Conservation (phyloP, 37 sponge, comb jelly and placozoan species). For the Amphimedon queenslandica region DNA sequence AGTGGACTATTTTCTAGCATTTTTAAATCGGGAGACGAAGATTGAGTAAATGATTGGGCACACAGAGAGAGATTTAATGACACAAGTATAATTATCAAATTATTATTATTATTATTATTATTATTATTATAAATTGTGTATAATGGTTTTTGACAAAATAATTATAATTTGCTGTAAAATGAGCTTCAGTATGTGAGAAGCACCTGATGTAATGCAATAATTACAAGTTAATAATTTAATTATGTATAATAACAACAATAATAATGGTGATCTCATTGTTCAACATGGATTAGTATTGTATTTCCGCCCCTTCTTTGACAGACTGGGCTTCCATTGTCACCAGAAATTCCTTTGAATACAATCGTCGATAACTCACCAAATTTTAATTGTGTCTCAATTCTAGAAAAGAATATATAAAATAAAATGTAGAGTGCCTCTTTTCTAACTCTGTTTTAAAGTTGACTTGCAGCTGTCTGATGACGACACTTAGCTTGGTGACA, state of each 20-base stretch:
- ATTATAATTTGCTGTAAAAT: too few relatives aligned
- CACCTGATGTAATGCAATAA: too few relatives aligned
- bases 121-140: constrained; percentile 8
- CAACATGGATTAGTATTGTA: too few relatives aligned
- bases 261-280: too few relatives aligned
- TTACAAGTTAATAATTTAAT: too few relatives aligned
- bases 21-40: background rate
- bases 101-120: background rate
- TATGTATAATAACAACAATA: too few relatives aligned
- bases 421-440: background rate
- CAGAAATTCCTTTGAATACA: background rate
- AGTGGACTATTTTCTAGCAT: constrained; percentile 3
- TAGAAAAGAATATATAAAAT: background rate
- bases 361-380: background rate
- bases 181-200: too few relatives aligned
- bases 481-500: constrained; percentile 61
- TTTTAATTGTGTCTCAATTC: background rate
- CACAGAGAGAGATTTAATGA: too few relatives aligned
- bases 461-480: constrained; percentile 11
- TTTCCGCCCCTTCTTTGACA: background rate
- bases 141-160: background rate
- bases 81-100: background rate
- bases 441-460: background rate
- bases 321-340: background rate
- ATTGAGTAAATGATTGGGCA: too few relatives aligned